phyloP scores from a whole-genome alignment of 2,797 vertebrate genomes.

The Mormyrops attenuatus region DNA sequence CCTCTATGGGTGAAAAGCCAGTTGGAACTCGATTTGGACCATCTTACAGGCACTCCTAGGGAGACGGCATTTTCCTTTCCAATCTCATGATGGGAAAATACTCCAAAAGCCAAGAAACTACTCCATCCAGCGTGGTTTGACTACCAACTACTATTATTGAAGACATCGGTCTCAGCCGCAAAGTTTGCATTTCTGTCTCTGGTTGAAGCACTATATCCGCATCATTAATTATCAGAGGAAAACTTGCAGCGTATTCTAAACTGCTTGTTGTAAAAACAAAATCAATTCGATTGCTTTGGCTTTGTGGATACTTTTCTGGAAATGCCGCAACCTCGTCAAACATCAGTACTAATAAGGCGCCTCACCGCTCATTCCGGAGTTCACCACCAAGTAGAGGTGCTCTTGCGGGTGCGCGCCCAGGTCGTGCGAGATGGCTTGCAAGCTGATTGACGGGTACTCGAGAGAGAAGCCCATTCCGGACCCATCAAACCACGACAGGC shows the following conservation, averaged over 20 bases:
- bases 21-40: constrained; percentile 20
- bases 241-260: neutral
- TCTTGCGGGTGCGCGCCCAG: constrained; percentile 75
- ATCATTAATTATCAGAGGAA: neutral
- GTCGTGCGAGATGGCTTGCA: constrained; percentile 90
- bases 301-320: neutral
- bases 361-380: constrained; percentile 77
- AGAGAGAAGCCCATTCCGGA: constrained; percentile 85
- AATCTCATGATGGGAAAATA: constrained; percentile 19
- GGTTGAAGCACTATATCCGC: neutral
- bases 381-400: constrained; percentile 95
- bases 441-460: constrained; percentile 86
- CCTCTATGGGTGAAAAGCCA: constrained; percentile 15
- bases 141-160: constrained; percentile 11
- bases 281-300: neutral
- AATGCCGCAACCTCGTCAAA: neutral
- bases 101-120: constrained; percentile 14
- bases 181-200: neutral
- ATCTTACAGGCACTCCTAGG: constrained; percentile 2
- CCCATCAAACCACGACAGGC: constrained; percentile 82
- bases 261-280: neutral
- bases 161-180: neutral
- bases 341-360: neutral
- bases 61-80: constrained; percentile 16
- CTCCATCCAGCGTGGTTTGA: neutral